These are phyloP conservation scores for Thripadectes ignobilis DNA, from an alignment of 2,797 vertebrate species.

Conservation along the genomic window DNA sequence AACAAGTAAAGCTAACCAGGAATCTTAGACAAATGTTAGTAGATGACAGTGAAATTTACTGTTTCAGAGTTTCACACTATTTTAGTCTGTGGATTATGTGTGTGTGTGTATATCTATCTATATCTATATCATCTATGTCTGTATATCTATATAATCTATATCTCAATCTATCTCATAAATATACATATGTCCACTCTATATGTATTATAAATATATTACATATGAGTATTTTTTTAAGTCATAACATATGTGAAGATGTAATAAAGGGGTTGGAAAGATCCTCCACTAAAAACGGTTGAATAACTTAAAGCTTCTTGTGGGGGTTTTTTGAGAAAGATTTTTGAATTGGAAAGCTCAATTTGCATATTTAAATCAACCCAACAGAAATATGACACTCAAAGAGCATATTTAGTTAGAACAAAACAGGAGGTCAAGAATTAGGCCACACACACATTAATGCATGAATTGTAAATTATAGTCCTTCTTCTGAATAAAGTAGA, in stretches of 20 bases:
- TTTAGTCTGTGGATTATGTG: not conserved
- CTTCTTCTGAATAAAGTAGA: not conserved
- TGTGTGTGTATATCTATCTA: no score
- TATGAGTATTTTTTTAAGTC: not conserved
- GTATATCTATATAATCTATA: no score
- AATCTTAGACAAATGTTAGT: not conserved
- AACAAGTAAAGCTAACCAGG: not conserved
- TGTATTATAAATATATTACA: not conserved
- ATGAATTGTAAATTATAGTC: not conserved
- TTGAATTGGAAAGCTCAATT: not conserved
- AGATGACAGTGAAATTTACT: not conserved
- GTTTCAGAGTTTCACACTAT: not conserved
- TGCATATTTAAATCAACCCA: not conserved
- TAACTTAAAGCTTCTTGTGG: not conserved
- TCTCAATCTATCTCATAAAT: no score
- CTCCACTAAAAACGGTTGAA: not conserved
- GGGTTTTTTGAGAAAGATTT: not conserved
- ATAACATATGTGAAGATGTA: not conserved
- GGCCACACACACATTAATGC: not conserved
- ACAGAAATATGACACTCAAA: not conserved
- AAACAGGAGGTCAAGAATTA: not conserved
- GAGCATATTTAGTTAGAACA: not conserved
- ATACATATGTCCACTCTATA: no score
- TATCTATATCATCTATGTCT: no score
- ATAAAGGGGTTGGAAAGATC: not conserved